Percentiles rank a stretch among this genome's conserved stretches.
phyloP scores from a whole-genome alignment of 2,797 vertebrate species.

The Halcyon chelicuti region DNA sequence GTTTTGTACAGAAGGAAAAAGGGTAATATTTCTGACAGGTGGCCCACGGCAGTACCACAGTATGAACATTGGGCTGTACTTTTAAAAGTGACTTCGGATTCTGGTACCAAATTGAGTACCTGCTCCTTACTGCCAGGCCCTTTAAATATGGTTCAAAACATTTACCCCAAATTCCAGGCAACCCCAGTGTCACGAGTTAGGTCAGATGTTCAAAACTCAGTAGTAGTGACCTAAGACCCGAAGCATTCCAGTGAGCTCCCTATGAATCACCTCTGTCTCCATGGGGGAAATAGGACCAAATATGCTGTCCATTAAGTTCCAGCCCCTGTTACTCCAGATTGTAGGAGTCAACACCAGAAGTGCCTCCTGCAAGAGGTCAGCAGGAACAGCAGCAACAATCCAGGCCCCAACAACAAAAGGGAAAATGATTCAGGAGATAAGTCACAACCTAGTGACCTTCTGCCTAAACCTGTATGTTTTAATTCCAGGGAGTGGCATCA shows the following conservation, averaged over 20 bases:
- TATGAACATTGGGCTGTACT: background rate
- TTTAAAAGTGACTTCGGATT: background rate
- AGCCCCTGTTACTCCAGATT: background rate
- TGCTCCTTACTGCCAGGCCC: background rate
- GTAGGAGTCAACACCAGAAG: background rate
- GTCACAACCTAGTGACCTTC: background rate
- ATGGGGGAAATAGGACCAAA: background rate
- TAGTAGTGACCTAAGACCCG: background rate
- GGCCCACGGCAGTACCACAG: background rate
- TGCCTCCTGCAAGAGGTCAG: background rate
- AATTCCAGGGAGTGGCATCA: rapidly evolving
- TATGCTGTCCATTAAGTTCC: background rate
- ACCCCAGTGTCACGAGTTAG: background rate
- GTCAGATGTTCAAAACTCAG: background rate
- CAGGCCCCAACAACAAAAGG: background rate
- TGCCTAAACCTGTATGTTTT: background rate
- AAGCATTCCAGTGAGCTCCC: background rate
- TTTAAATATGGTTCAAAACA: background rate
- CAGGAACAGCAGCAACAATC: background rate
- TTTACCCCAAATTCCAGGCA: background rate
- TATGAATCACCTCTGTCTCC: background rate
- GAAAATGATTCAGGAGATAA: background rate
- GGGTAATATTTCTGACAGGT: background rate
- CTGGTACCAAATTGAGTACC: background rate
- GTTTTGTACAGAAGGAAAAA: background rate